Conservation (phyloP, 2,113 vertebrate genomes). For the Centropus bengalensis region DNA sequence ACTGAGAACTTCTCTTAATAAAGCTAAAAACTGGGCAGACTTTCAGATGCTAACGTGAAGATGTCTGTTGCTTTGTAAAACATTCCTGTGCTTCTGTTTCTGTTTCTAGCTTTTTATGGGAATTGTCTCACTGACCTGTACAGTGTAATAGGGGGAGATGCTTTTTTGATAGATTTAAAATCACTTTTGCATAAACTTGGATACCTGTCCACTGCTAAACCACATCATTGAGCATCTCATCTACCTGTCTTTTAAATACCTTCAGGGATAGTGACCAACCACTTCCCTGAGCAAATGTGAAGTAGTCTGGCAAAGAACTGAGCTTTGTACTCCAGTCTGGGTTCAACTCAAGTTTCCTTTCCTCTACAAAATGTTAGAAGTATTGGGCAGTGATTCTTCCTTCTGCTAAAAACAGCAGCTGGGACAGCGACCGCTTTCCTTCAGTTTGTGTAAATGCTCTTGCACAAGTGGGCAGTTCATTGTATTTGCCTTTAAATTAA, state of each 20-base stretch:
- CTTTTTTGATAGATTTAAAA: neutral
- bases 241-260: no score
- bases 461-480: neutral
- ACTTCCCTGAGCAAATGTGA: no score
- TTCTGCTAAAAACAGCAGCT: no score
- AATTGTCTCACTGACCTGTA: fast-evolving
- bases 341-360: neutral
- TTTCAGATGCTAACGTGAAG: neutral
- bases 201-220: no score
- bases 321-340: neutral
- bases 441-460: fast-evolving
- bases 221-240: no score
- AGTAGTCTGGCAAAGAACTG: neutral
- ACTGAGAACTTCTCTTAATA: neutral
- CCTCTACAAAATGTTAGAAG: fast-evolving
- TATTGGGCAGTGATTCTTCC: fast-evolving
- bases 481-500: neutral
- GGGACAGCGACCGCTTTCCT: fast-evolving
- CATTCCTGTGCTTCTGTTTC: neutral
- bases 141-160: no score
- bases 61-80: neutral
- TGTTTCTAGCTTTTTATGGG: neutral
- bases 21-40: neutral
- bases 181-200: neutral
- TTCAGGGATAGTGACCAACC: no score